Evolutionary conservation across 2,797 vertebrate species (phyloP).

Genomic region (Botia almorhae): DNA sequence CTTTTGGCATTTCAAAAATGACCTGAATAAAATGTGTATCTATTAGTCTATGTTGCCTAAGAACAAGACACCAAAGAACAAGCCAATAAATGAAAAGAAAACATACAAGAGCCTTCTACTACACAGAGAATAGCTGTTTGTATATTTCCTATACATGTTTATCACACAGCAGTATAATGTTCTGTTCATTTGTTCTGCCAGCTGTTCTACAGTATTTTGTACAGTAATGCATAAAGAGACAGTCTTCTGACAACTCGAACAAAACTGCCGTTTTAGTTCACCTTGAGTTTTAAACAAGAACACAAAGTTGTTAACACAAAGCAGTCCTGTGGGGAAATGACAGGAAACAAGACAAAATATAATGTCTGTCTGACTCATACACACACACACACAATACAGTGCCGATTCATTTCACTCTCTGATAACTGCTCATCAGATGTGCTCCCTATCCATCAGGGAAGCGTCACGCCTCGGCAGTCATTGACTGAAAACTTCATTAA

Average conservation of each 20-base stretch:
- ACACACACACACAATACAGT: slow-evolving; percentile 15
- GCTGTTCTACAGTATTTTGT: background rate
- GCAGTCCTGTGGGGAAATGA: slow-evolving; percentile 2
- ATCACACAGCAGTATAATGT: background rate
- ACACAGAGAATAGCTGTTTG: background rate
- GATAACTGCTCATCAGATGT: slow-evolving; percentile 40
- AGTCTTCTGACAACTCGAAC: background rate
- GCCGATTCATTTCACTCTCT: slow-evolving; percentile 32
- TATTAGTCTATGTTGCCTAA: background rate
- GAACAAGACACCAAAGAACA: background rate
- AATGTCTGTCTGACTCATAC: slow-evolving; percentile 19
- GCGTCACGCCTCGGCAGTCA: slow-evolving; percentile 13
- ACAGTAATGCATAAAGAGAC: slow-evolving; percentile 33
- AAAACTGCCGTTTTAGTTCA: slow-evolving; percentile 25
- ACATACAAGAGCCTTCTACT: background rate
- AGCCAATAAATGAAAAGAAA: background rate
- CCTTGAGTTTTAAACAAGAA: slow-evolving; percentile 39
- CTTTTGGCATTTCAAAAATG: slow-evolving; percentile 4
- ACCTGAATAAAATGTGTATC: background rate
- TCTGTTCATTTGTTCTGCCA: slow-evolving; percentile 3
- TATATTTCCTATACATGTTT: background rate
- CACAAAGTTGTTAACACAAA: slow-evolving; percentile 23
- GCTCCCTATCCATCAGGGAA: slow-evolving; percentile 40
- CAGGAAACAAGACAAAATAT: slow-evolving; percentile 21
- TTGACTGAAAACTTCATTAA: slow-evolving; percentile 37